Conservation (phyloP, 2,113 vertebrate species). For the Melospiza melodia region DNA sequence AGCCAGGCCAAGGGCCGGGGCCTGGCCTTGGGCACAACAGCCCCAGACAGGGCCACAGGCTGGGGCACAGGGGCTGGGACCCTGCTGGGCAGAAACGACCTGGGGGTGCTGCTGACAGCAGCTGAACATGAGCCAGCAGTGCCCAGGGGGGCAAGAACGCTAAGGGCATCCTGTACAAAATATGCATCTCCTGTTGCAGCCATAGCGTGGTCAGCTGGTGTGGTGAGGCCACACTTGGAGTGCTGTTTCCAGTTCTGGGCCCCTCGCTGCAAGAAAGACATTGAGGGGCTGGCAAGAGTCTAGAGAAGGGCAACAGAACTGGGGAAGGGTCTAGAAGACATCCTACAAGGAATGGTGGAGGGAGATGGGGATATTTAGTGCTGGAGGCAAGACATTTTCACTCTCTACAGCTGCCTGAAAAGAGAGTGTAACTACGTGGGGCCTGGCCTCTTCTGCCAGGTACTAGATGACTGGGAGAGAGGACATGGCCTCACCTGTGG, state of each 20-base stretch:
- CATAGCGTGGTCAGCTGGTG: neutral
- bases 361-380: neutral
- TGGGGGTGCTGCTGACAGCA: neutral
- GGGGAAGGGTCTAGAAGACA: neutral
- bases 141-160: neutral
- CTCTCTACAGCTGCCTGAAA: neutral
- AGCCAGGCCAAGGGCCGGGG: neutral
- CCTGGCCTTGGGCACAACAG: neutral
- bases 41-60: neutral
- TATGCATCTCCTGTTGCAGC: too few species aligned
- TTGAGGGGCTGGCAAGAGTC: rapidly evolving
- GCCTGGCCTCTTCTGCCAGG: neutral
- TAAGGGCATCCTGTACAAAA: too few species aligned
- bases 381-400: neutral
- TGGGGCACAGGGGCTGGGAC: neutral
- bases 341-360: neutral
- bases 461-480: neutral
- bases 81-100: neutral
- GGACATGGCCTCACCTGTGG: neutral
- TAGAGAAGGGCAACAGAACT: neutral
- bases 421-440: neutral
- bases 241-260: neutral
- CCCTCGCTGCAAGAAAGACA: neutral
- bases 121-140: neutral
- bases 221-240: rapidly evolving